Base-by-base conservation (phyloP, 23 tunicate genomes). In the Styela clava region DNA sequence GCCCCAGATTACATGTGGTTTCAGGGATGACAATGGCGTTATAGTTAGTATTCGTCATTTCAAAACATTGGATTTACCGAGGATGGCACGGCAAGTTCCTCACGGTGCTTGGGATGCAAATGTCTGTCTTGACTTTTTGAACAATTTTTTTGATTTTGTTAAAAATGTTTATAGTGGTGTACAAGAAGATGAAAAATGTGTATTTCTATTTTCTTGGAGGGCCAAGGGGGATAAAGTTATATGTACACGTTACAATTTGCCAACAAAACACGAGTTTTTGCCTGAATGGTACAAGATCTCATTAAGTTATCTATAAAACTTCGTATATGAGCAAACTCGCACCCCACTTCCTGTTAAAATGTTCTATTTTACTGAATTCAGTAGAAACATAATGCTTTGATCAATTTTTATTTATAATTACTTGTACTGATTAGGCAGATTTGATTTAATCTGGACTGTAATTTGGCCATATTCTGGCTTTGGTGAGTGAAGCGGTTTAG, bases 1-100 rank as follows among this genome's bases (percentile, higher is more conserved):
- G 21, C 97, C 97, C 3, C 87, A 61, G 62, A 92, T 92, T 2
- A 92, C 79, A 5, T 92, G 97, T 63, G 97, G 97, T 16, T 92
- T 92, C 61, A 78, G 97, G 24, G 83, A 92, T 74, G 97, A 92
- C 79, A 37, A 86, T 56, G 97, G 97, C 1, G 0, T 73, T 35
- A 87, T 92, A 20, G 74, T 61, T 20, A 20, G 62, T 31, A 44
- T 92, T 1, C 62, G 52, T 19, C 61, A 79, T 27, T 92, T 78
- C 52, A 52, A 27, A 20, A 92, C 91, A 2, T 20, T 63, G 2
- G 79, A 73, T 31, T 61, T 92, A 21, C 97, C 97, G 2, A 22
- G 61, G 7, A 73, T 24, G 74, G 90, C 91, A 1, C 20, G 30
- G 44, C 35, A 34, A 1, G 61, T 79, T 2, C 84, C 61, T 61